Evolutionary conservation across 2,113 vertebrate genomes (phyloP).

Genomic region (Leucopsar rothschildi): DNA sequence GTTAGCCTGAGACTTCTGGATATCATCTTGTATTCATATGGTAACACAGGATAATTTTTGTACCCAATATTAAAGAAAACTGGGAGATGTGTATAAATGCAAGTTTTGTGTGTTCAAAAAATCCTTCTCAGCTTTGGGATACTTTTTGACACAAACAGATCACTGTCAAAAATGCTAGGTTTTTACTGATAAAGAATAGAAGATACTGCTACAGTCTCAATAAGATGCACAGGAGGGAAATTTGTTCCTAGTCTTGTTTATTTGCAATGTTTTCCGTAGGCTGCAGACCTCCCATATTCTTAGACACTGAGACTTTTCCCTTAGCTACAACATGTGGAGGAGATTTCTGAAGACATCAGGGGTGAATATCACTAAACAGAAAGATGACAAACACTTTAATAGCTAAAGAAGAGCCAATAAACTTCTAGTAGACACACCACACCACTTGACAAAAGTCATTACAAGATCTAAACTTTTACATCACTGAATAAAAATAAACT

Average conservation of each 20-base stretch:
- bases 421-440: background rate
- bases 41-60: background rate
- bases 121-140: background rate
- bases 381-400: background rate
- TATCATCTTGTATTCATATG: background rate
- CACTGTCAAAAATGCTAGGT: background rate
- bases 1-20: background rate
- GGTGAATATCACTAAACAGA: background rate
- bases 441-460: background rate
- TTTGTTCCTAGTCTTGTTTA: background rate
- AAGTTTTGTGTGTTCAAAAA: background rate
- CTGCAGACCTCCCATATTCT: background rate
- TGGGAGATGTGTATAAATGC: background rate
- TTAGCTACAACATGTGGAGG: background rate
- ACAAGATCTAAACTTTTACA: background rate
- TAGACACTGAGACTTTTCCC: background rate
- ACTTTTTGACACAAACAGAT: background rate
- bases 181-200: background rate
- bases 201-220: background rate
- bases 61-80: background rate
- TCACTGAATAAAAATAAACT: background rate
- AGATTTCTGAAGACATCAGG: background rate
- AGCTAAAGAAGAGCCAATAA: background rate
- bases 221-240: background rate
- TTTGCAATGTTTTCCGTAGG: background rate